Evolutionary conservation across 2,797 vertebrate genomes (phyloP).

Genomic region (Chaenodraco wilsoni): DNA sequence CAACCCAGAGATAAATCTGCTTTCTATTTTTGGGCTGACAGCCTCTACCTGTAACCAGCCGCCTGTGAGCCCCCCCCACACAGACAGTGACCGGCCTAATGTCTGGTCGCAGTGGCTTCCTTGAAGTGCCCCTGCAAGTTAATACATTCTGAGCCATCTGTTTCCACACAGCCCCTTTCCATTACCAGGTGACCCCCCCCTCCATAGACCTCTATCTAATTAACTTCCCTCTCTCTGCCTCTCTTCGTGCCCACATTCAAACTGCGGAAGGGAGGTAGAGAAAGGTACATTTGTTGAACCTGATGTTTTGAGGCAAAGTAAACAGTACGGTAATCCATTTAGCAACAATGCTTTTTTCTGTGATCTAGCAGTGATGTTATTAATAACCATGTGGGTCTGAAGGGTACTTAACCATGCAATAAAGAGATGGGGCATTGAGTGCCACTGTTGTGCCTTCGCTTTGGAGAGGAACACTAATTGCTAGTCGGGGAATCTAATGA

Average conservation of each 20-base stretch:
- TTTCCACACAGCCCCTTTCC: conserved; percentile 80
- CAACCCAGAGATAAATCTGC: conserved; percentile 77
- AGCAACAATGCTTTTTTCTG: conserved; percentile 65
- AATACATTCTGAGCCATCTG: conserved; percentile 87
- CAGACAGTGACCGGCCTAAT: conserved; percentile 81
- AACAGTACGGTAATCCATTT: conserved; percentile 75
- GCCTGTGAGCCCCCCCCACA: conserved; percentile 55
- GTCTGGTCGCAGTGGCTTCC: conserved; percentile 81
- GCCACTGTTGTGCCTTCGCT: conserved; percentile 74
- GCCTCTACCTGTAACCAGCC: conserved; percentile 77
- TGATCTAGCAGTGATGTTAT: conserved; percentile 78
- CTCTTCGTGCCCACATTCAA: conserved; percentile 74
- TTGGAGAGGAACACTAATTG: conserved; percentile 80
- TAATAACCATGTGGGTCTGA: conserved; percentile 80
- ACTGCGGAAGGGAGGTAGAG: conserved; percentile 53
- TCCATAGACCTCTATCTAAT: conserved; percentile 81
- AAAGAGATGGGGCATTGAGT: conserved; percentile 78
- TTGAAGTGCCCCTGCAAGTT: conserved; percentile 83
- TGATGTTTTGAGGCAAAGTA: conserved; percentile 76
- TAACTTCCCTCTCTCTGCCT: conserved; percentile 80
- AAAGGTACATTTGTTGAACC: conserved; percentile 73
- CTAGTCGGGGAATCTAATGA: conserved; percentile 78
- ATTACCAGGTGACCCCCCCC: conserved; percentile 70
- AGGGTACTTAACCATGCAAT: conserved; percentile 82
- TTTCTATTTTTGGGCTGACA: conserved; percentile 80